These are phyloP conservation scores for Scatophagus argus DNA, from an alignment of 2,113 vertebrate species.

Conservation along the genomic window DNA sequence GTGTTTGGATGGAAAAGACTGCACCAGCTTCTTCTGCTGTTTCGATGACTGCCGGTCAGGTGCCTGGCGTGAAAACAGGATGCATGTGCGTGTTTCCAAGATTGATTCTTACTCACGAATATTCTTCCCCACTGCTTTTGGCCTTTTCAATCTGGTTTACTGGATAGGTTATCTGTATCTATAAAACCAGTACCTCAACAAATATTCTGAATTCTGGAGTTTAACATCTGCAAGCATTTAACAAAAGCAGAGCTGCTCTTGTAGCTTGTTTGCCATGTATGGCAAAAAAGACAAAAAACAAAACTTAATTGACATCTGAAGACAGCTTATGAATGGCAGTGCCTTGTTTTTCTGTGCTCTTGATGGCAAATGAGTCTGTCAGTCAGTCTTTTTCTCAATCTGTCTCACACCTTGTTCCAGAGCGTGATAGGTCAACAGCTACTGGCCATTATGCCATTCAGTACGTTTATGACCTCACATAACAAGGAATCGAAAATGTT, in stretches of 20 bases:
- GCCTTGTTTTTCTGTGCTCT: neutral
- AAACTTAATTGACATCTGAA: neutral
- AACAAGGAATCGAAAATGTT: neutral
- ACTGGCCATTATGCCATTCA: neutral
- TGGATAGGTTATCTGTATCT: constrained; percentile 98
- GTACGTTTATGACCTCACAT: neutral
- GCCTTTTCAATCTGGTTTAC: constrained; percentile 95
- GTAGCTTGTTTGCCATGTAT: neutral
- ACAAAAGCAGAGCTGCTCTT: constrained; percentile 16
- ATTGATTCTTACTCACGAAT: constrained; percentile 96
- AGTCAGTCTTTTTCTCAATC: neutral
- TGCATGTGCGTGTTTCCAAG: constrained; percentile 96
- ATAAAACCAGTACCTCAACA: constrained; percentile 73
- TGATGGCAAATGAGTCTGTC: neutral
- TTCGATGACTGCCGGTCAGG: constrained; percentile 96
- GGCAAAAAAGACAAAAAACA: neutral
- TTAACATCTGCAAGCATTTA: constrained; percentile 49
- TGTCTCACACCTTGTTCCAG: neutral
- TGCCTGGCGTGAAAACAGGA: constrained; percentile 93
- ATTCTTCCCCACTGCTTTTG: constrained; percentile 97
- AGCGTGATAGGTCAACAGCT: neutral
- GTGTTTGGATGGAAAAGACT: constrained; percentile 96
- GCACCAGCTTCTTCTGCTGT: constrained; percentile 96
- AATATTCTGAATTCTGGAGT: constrained; percentile 7
- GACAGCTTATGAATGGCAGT: constrained; percentile 4